A percentile compares a stretch with the other conserved stretches of the same genome.
Conservation (phyloP, 2,113 vertebrate genomes). For the Apus apus region DNA sequence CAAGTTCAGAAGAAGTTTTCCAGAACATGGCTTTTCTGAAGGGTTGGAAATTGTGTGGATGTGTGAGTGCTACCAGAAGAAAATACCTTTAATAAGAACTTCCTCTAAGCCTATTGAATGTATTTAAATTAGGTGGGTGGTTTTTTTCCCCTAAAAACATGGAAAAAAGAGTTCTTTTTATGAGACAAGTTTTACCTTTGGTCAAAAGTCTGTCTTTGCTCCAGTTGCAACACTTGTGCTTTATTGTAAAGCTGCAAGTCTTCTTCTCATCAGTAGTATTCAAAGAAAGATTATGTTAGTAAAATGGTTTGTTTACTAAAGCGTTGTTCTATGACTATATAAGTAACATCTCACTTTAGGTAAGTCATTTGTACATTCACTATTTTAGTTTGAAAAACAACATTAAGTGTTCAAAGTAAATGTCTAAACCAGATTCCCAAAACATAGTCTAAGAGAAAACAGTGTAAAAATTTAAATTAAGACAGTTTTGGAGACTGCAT, state of each 20-base stretch:
- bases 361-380: not conserved
- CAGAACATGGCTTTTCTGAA: not conserved
- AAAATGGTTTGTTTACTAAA: not conserved
- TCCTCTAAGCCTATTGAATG: not conserved
- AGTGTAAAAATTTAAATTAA: not conserved
- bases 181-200: not conserved
- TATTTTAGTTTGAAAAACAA: not conserved
- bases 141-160: too few species aligned
- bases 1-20: not conserved
- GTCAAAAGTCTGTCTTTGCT: not conserved
- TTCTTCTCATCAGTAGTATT: not conserved
- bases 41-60: not conserved
- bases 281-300: not conserved
- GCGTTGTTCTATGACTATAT: not conserved
- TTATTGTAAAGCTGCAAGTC: not conserved
- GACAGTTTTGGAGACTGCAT: not conserved
- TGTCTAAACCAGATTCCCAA: not conserved
- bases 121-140: not conserved
- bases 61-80: not conserved
- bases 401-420: fast-evolving
- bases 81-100: not conserved
- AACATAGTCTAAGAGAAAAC: not conserved
- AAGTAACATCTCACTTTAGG: not conserved
- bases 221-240: not conserved
- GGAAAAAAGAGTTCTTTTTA: not conserved